Conservation (phyloP, 1,140 invertebrate species). For the Aethina tumida region DNA sequence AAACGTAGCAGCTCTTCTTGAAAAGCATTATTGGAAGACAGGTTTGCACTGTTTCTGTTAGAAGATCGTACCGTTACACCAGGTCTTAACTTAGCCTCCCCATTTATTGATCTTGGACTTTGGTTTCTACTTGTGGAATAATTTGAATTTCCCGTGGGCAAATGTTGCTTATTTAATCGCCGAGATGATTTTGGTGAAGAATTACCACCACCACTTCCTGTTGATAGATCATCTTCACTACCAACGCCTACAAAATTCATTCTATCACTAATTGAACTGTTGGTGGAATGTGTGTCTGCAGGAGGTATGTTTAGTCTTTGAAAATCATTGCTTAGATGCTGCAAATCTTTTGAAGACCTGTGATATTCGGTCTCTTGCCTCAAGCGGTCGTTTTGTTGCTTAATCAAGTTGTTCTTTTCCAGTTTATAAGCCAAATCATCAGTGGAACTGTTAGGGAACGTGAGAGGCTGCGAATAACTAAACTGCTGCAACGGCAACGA, state of each 20-base stretch:
- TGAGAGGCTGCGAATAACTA: conserved; percentile 35
- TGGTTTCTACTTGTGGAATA: conserved; percentile 47
- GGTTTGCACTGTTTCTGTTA: conserved; percentile 51
- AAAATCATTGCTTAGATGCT: conserved; percentile 36
- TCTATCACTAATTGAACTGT: conserved; percentile 40
- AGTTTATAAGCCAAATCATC: conserved; percentile 36
- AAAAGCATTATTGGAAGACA: conserved; percentile 56
- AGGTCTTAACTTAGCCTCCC: conserved; percentile 40
- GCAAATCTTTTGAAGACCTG: conserved; percentile 8
- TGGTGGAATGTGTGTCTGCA: conserved; percentile 45
- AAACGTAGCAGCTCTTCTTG: conserved; percentile 83
- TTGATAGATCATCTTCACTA: conserved; percentile 50
- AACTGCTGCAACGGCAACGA: conserved; percentile 36
- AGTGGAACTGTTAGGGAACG: conserved; percentile 26
- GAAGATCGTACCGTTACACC: conserved; percentile 37
- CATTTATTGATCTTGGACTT: conserved; percentile 46
- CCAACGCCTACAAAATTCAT: conserved; percentile 27
- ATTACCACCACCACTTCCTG: conserved; percentile 40
- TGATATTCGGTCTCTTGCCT: conserved; percentile 19
- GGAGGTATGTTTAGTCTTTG: conserved; percentile 26
- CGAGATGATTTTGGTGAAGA: conserved; percentile 42
- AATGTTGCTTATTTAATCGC: conserved; percentile 34
- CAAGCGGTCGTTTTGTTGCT: conserved; percentile 36
- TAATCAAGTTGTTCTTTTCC: conserved; percentile 36
- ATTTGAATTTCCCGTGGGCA: conserved; percentile 31